Percentiles rank a stretch among this genome's conserved stretches.
phyloP scores from a whole-genome alignment of 2,888 invertebrate genomes.

The Drosophila kanekoi region DNA sequence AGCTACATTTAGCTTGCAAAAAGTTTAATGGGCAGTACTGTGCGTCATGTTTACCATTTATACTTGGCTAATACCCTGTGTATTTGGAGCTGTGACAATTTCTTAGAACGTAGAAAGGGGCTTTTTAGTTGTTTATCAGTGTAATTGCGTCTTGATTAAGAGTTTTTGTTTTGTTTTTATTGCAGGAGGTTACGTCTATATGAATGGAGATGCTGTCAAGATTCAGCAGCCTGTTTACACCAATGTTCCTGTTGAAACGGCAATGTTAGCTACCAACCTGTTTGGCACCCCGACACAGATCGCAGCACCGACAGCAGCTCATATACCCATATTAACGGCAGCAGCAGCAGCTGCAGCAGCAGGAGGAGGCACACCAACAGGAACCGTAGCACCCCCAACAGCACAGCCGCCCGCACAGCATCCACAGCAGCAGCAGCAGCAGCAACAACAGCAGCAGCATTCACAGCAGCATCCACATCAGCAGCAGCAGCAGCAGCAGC shows the following conservation, averaged over 20 bases:
- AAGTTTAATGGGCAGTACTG: no score
- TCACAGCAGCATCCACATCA: slow-evolving; percentile 49
- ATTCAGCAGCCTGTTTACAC: slow-evolving; percentile 88
- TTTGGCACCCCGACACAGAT: slow-evolving; percentile 83
- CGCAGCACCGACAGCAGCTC: slow-evolving; percentile 79
- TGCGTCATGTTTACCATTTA: no score
- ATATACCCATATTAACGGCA: slow-evolving; percentile 83
- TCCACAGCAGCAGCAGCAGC: slow-evolving; percentile 34
- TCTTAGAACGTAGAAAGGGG: background rate
- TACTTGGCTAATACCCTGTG: background rate
- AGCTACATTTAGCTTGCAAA: no score
- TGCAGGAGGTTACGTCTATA: slow-evolving; percentile 89
- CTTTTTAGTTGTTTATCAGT: background rate
- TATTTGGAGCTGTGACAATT: background rate
- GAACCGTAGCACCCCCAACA: slow-evolving; percentile 69
- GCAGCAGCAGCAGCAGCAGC: slow-evolving; percentile 50
- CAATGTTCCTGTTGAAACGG: slow-evolving; percentile 88
- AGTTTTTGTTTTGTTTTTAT: slow-evolving; percentile 1
- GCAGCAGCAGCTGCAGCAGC: slow-evolving; percentile 77
- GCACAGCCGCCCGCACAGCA: slow-evolving; percentile 60
- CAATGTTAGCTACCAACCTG: slow-evolving; percentile 85
- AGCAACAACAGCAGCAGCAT: slow-evolving; percentile 39
- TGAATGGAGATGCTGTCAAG: slow-evolving; percentile 93
- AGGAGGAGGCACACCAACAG: slow-evolving; percentile 71
- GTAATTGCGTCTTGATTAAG: slow-evolving; percentile 28